Base-by-base conservation (phyloP, 1,140 invertebrate genomes). In the Drosophila fuyamai region DNA sequence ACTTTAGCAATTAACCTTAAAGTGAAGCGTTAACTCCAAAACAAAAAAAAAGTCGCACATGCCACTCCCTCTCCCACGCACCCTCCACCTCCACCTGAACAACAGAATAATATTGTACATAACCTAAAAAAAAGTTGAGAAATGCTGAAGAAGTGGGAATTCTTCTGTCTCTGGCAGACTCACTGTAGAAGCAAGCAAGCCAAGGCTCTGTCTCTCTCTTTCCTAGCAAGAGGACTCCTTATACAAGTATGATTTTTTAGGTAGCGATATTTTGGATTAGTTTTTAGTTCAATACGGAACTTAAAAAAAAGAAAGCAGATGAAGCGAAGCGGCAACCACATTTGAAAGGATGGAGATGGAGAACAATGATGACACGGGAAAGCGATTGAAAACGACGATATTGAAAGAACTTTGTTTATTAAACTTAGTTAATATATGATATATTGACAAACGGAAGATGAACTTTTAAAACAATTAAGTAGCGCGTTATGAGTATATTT, bases 391-490 rank as follows among this genome's bases (percentile, higher is more conserved):
- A 63, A 72, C 29, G 29, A 73, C 68, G 78, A 86, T 78, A 51
- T 72, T 73, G 40, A 46, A 72, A 59, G 56, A 81, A 85, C 77
- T 68, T 82, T 82, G 82, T 88, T 88, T 83, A 88, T 88, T 86
- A 73, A 86, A 82, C 80, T 85, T 86, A 85, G 82, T 85, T 85
- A 85, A 79, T 79, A 79, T 60, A 10, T 27, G 63, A 60, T 66
- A 29, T 43, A 76, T 60, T 54, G 47, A 57, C 50, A 76, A 60
- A 48, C 36, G 27, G 54, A 55, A 57, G 44, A 68, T 61, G 47
- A 82, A 88, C 83, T 86, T 86, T 86, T 86, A 77, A 89, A 86
- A 86, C 57, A 76, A 83, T 89, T 86, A 89, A 86, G 83, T 86
- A 86, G 83, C 84, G 83, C 83, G 83, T 88, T 86, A 88, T 86